Evolutionary conservation across 1,140 invertebrate species (phyloP).

Genomic region (Paraescarpia echinospica): DNA sequence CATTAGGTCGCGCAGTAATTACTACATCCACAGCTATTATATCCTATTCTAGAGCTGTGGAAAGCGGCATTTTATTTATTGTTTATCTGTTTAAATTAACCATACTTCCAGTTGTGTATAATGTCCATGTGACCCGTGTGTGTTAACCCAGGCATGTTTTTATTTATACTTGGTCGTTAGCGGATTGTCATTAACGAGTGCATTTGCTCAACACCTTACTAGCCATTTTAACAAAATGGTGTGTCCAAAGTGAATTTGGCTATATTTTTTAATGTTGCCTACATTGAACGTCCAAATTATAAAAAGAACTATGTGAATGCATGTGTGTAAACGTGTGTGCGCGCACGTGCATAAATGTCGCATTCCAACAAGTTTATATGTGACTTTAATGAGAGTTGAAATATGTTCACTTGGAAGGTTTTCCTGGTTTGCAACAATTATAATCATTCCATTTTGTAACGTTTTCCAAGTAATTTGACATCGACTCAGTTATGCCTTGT

Average conservation of each 20-base stretch:
- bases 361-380: background rate
- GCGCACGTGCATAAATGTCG: too few species aligned
- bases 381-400: background rate
- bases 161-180: background rate
- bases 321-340: too few species aligned
- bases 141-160: background rate
- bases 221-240: background rate
- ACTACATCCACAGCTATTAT: background rate
- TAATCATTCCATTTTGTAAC: background rate
- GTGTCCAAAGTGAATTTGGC: background rate
- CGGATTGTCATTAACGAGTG: background rate
- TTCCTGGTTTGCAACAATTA: background rate
- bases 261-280: background rate
- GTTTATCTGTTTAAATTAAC: background rate
- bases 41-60: background rate
- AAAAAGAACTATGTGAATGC: too few species aligned
- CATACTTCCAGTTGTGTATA: background rate
- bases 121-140: background rate
- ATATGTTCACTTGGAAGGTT: background rate
- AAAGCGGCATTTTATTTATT: background rate
- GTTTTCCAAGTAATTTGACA: background rate
- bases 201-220: background rate
- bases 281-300: background rate
- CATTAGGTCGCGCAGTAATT: background rate
- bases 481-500: background rate